These are phyloP conservation scores for Cacatua alba DNA, from an alignment of 2,113 vertebrate genomes.

Conservation along the genomic window DNA sequence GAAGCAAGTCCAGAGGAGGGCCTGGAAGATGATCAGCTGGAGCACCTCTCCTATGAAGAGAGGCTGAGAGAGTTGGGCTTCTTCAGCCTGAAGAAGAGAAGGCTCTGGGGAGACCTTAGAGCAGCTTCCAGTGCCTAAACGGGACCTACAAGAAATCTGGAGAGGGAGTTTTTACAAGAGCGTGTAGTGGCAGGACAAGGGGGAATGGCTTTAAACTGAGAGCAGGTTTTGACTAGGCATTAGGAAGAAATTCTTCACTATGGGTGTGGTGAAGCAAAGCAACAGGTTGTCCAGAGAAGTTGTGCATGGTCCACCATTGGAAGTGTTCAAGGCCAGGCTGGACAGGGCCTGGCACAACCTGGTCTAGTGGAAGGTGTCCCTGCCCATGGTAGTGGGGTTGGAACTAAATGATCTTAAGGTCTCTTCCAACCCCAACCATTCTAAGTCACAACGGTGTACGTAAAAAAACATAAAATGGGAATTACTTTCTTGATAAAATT, in stretches of 20 bases:
- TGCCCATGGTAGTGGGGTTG: not conserved
- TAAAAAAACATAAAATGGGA: not conserved
- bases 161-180: not conserved
- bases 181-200: not conserved
- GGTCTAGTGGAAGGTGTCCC: not conserved
- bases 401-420: not conserved
- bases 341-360: not conserved
- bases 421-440: not conserved
- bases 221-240: not conserved
- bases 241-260: not conserved
- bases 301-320: not conserved
- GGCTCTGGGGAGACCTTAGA: not conserved
- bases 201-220: not conserved
- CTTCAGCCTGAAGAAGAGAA: not conserved
- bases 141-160: not conserved
- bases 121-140: not conserved
- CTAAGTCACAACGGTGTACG: not conserved
- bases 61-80: not conserved
- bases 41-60: not conserved
- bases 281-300: not conserved
- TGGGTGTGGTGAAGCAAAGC: not conserved
- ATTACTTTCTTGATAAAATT: not conserved
- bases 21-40: not conserved
- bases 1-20: not conserved
- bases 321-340: not conserved